Evolutionary conservation across 2,888 invertebrate genomes (phyloP), one percentile per base, ranked within the genome.

Genomic region (Ornithoptera priamus): DNA sequence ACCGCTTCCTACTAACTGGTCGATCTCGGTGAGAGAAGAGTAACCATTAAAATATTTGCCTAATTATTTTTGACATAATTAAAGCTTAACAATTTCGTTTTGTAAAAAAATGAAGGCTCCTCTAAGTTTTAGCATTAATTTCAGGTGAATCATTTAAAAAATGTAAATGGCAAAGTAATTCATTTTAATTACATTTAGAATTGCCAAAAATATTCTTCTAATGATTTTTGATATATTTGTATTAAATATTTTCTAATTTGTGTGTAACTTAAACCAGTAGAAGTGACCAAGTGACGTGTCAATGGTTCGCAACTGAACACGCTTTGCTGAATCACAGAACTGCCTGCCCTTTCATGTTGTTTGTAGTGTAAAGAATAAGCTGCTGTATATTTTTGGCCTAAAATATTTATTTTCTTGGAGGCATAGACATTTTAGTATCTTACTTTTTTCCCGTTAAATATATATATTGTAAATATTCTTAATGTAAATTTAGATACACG

Each of bases 281-380:
- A 58, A 22, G 57, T 65, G 22, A 65, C 65, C 53, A 15, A 17
- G 64, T 64, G 50, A 69, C 6, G 60, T 60, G 68, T 65, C 65
- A 65, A 69, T 65, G 69, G 61, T 61, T 65, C n/a, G 42, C 39
- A 65, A 20, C 50, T n/a, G 42, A 39, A 59, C 30, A n/a, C 61
- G 57, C 61, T 56, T 61, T 42, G 65, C 60, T 65, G 65, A 65
- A 56, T 62, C 61, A 61, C 61, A 59, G 57, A n/a, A 20, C 57
- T n/a, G 60, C 64, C 53, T 42, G 42, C 69, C 65, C 65, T 64
- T 65, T 46, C 61, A 62, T 69, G 68, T 36, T 63, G 58, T 58
- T 36, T 30, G 64, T 60, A 24, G 24, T 30, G 39, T 65, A 69
- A 50, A 69, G 60, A 69, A 60, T 39, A 69, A 42, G 7, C 64